Conservation (phyloP, 2,113 vertebrate genomes). For the Eonycteris spelaea region DNA sequence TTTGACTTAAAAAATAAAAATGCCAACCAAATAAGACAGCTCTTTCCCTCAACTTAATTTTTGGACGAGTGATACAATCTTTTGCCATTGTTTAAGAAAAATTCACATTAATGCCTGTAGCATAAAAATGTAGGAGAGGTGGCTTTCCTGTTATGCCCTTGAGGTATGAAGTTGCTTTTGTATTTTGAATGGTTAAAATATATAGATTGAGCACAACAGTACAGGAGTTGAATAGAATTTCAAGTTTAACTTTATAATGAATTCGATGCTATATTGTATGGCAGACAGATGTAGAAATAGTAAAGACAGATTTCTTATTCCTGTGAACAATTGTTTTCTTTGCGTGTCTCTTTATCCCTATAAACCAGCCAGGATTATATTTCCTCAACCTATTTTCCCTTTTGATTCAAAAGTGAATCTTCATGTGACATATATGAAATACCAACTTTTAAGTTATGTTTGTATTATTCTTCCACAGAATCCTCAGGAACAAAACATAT, state of each 20-base stretch:
- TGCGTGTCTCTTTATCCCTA: background rate
- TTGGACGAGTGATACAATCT: background rate
- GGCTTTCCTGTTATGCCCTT: background rate
- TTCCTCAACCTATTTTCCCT: background rate
- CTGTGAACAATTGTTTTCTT: background rate
- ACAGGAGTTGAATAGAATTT: background rate
- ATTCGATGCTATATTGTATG: background rate
- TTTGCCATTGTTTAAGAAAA: background rate
- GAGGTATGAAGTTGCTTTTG: background rate
- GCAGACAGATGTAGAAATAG: background rate
- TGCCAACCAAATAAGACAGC: background rate
- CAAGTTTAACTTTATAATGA: background rate
- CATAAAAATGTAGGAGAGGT: background rate
- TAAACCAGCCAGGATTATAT: background rate
- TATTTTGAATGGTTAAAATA: background rate
- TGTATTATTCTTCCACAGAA: background rate
- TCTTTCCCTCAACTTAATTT: background rate
- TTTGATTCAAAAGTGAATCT: background rate
- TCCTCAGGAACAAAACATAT: background rate
- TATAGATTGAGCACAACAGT: background rate
- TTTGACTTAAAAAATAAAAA: background rate
- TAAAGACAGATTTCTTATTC: background rate
- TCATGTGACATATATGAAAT: background rate
- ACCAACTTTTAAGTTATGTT: background rate
- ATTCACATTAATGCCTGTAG: background rate